Evolutionary conservation across 2,888 invertebrate genomes (phyloP).

Genomic region (Apotomis capreana): DNA sequence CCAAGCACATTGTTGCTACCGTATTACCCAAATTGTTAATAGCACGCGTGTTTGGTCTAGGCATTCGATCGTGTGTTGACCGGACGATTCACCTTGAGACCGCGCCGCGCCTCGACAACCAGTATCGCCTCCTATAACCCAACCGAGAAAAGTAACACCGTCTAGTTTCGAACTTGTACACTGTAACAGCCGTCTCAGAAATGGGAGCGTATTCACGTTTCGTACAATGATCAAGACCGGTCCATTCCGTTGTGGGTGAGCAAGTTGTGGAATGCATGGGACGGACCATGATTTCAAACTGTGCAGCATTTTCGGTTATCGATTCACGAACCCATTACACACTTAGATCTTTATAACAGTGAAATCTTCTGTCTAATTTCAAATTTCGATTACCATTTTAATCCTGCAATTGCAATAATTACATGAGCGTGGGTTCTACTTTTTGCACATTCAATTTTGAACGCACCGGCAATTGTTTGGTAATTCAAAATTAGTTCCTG

Average conservation of each 20-base stretch:
- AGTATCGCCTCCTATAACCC: constrained; percentile 62
- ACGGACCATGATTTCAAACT: constrained; percentile 80
- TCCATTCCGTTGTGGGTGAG: constrained; percentile 79
- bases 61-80: constrained; percentile 77
- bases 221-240: constrained; percentile 80
- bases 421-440: constrained; percentile 51
- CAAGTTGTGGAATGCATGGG: constrained; percentile 80
- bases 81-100: constrained; percentile 80
- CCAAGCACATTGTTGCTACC: constrained; percentile 50
- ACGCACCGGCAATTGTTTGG: constrained; percentile 59
- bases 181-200: constrained; percentile 58
- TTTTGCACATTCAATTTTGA: constrained; percentile 54
- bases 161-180: constrained; percentile 54
- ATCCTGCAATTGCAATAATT: constrained; percentile 44
- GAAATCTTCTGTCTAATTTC: constrained; percentile 41
- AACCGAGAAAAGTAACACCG: constrained; percentile 56
- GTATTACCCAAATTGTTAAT: constrained; percentile 64
- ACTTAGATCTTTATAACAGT: constrained; percentile 52
- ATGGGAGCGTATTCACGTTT: constrained; percentile 67
- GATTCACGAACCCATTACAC: constrained; percentile 52
- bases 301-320: constrained; percentile 66
- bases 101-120: constrained; percentile 71
- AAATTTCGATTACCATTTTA: constrained; percentile 30
- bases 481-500: constrained; percentile 62
- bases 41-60: constrained; percentile 79